A percentile compares a stretch with the other conserved stretches of the same genome.
Evolutionary conservation across 2,113 vertebrate genomes (phyloP).

Genomic region (Pterocles orientalis): DNA sequence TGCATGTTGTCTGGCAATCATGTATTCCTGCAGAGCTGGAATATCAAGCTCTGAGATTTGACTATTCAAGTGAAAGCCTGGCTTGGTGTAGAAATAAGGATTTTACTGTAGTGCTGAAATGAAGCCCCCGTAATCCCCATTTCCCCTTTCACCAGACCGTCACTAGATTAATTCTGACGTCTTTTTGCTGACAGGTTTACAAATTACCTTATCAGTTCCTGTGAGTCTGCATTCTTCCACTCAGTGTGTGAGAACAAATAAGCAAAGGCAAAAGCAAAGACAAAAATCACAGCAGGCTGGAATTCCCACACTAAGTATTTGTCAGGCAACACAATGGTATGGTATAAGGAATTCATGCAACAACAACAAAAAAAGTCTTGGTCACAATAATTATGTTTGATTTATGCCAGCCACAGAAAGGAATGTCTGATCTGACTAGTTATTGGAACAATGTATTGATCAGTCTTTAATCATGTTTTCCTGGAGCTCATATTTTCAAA

Average conservation of each 20-base stretch:
- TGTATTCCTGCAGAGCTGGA: neutral
- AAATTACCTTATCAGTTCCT: slow-evolving; percentile 63
- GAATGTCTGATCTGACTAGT: neutral
- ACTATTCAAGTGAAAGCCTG: neutral
- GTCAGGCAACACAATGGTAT: neutral
- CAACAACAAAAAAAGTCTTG: neutral
- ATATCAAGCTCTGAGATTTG: neutral
- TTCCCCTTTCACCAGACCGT: neutral
- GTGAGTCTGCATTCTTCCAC: slow-evolving; percentile 29
- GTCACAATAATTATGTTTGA: neutral
- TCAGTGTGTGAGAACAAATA: neutral
- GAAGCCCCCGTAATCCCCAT: neutral
- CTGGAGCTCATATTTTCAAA: neutral
- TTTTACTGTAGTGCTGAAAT: neutral
- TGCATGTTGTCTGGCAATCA: neutral
- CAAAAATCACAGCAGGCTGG: slow-evolving; percentile 21
- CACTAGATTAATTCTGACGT: slow-evolving; percentile 40
- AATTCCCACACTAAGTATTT: slow-evolving; percentile 18
- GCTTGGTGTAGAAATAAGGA: neutral
- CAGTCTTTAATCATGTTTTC: neutral
- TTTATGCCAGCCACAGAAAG: neutral
- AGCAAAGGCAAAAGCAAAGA: slow-evolving; percentile 28
- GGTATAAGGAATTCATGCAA: neutral
- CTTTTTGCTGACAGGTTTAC: slow-evolving; percentile 39
- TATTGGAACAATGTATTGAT: neutral